Percentiles rank a stretch among this genome's conserved stretches.
Evolutionary conservation across 2,888 invertebrate species (phyloP).

Genomic region (Xylocampa areola): DNA sequence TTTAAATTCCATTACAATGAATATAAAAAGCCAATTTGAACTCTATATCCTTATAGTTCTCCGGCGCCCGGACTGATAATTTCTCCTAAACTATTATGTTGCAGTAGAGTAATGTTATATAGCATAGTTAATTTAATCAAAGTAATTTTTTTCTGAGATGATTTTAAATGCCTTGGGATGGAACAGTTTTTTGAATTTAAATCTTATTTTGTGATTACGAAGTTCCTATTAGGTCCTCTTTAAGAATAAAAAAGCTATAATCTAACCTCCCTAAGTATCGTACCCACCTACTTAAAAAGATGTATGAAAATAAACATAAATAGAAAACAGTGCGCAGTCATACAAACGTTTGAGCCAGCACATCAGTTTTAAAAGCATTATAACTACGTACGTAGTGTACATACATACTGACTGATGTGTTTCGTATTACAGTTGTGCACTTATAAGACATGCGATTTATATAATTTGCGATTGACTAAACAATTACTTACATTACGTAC

Average conservation of each 20-base stretch:
- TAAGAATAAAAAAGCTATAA: not conserved
- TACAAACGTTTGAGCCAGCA: not conserved
- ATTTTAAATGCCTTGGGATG: conserved; percentile 18
- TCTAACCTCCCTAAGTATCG: too few species aligned
- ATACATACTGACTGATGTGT: conserved; percentile 12
- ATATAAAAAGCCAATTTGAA: conserved; percentile 82
- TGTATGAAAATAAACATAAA: too few species aligned
- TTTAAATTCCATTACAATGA: conserved; percentile 83
- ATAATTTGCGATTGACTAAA: conserved; percentile 71
- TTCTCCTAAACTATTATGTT: conserved; percentile 62
- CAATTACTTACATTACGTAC: conserved; percentile 69
- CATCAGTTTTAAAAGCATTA: conserved; percentile 5
- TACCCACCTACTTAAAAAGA: too few species aligned
- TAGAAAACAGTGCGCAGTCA: not conserved
- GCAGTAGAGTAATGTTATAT: conserved; percentile 41
- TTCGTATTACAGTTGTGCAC: conserved; percentile 19
- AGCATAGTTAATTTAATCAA: conserved; percentile 55
- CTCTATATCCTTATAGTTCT: conserved; percentile 64
- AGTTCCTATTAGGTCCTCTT: not conserved
- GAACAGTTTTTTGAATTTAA: not conserved
- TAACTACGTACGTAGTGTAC: too few species aligned
- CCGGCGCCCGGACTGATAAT: conserved; percentile 64
- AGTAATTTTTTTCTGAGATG: conserved; percentile 12
- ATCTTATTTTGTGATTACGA: not conserved
- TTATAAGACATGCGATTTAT: conserved; percentile 52